Evolutionary conservation across 2,113 vertebrate species (phyloP).

Genomic region (Chloropsis cyanopogon): DNA sequence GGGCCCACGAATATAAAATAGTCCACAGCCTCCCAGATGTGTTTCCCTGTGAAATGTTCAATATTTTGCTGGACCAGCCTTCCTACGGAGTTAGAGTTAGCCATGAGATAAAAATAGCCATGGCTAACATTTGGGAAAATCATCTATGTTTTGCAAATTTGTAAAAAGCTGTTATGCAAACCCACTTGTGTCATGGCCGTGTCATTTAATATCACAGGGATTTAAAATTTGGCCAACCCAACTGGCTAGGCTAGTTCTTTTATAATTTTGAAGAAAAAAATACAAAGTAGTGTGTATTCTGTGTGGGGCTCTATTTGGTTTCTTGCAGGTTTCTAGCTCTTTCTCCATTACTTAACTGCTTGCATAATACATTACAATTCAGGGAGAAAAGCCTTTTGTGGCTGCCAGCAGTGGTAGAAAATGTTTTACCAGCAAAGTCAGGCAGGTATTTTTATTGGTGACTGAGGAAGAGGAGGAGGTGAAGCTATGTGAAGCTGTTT

Average conservation of each 20-base stretch:
- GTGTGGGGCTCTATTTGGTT: background rate
- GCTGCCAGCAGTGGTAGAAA: background rate
- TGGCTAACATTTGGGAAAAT: background rate
- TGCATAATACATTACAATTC: slow-evolving; percentile 4
- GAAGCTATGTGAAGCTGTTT: background rate
- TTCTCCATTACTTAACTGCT: background rate
- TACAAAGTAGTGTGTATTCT: background rate
- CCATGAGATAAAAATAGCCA: background rate
- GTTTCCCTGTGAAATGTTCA: background rate
- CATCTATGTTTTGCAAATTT: background rate
- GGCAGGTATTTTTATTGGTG: background rate
- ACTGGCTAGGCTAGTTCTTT: background rate
- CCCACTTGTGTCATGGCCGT: background rate
- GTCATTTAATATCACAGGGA: background rate
- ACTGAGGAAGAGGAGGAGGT: background rate
- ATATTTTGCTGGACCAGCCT: background rate
- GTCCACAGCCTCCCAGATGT: background rate
- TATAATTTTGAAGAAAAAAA: background rate
- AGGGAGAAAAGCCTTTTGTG: background rate
- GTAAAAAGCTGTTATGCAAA: background rate
- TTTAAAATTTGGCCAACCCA: background rate
- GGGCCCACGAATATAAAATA: background rate
- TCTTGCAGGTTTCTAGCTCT: background rate
- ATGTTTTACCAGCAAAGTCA: slow-evolving; percentile 15
- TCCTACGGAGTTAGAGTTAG: background rate